Evolutionary conservation across 2,888 invertebrate genomes (phyloP).

Genomic region (Polyploca ridens): DNA sequence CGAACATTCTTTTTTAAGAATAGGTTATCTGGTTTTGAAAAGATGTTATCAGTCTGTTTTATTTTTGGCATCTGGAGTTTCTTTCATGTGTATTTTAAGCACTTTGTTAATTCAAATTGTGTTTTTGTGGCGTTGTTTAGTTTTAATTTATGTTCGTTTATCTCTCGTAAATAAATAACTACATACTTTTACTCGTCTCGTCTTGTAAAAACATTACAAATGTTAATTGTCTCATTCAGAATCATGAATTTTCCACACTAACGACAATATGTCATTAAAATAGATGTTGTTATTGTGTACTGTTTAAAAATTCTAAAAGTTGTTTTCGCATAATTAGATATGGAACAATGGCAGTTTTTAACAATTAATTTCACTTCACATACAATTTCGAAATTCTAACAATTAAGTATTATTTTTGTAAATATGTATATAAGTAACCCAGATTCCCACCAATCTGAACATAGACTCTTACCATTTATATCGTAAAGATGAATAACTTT

Average conservation of each 20-base stretch:
- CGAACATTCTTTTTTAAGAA: not conserved
- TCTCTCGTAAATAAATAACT: not conserved
- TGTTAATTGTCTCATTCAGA: conserved; percentile 20
- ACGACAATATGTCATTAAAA: conserved; percentile 17
- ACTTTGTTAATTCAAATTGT: not conserved
- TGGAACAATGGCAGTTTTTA: conserved; percentile 38
- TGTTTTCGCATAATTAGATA: conserved; percentile 37
- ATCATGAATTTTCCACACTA: conserved; percentile 22
- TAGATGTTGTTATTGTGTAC: conserved; percentile 18
- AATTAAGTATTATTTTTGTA: conserved; percentile 1
- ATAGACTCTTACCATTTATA: not conserved
- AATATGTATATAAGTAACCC: not conserved
- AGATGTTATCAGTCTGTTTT: not conserved
- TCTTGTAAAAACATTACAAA: conserved; percentile 19
- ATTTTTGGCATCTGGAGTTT: too few species aligned
- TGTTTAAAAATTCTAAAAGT: conserved; percentile 29
- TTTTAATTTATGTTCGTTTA: too few species aligned
- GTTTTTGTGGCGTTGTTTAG: not conserved
- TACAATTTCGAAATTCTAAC: conserved; percentile 28
- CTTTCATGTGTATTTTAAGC: not conserved
- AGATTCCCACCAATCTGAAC: not conserved
- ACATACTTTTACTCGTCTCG: conserved; percentile 23
- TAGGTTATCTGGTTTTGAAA: not conserved
- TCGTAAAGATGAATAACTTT: not conserved
- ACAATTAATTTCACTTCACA: conserved; percentile 40